Conservation (phyloP, 64 coral and sea anemone species). For the Stichodactyla mertensii region DNA sequence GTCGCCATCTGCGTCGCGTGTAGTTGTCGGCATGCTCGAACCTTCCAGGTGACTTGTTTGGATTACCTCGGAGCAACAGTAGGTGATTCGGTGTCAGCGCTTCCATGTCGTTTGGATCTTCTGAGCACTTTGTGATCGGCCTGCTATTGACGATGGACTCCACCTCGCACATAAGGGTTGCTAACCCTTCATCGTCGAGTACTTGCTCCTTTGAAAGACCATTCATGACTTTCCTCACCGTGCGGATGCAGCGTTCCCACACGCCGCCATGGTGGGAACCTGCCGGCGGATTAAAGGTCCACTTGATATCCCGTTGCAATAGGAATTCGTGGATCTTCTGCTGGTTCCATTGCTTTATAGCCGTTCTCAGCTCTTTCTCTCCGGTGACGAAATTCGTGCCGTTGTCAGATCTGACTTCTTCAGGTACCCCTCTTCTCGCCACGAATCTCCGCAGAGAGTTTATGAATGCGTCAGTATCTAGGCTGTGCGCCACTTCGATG, state of each 20-base stretch:
- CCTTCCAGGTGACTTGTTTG: background rate
- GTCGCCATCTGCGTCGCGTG: constrained; percentile 1
- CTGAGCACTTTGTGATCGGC: constrained; percentile 10
- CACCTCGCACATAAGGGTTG: constrained; percentile 18
- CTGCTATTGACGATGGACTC: constrained; percentile 6
- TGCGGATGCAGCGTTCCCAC: constrained; percentile 22
- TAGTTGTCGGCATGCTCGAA: background rate
- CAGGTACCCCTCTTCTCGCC: background rate
- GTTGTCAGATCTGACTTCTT: background rate
- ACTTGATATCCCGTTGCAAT: background rate
- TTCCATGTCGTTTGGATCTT: constrained; percentile 21
- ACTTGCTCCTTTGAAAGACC: constrained; percentile 4
- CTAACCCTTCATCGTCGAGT: constrained; percentile 18
- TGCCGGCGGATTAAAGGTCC: background rate
- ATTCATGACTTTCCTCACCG: constrained; percentile 15
- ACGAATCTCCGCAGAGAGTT: background rate
- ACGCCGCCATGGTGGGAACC: background rate
- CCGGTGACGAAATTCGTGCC: background rate
- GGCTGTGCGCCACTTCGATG: constrained; percentile 10
- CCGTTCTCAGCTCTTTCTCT: background rate
- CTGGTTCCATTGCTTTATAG: constrained; percentile 7
- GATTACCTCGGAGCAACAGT: background rate
- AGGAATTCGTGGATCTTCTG: background rate
- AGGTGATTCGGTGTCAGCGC: constrained; percentile 24
- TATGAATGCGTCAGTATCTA: background rate